phyloP scores from a whole-genome alignment of 2,888 invertebrate species.

The Netelia fuscicornis region DNA sequence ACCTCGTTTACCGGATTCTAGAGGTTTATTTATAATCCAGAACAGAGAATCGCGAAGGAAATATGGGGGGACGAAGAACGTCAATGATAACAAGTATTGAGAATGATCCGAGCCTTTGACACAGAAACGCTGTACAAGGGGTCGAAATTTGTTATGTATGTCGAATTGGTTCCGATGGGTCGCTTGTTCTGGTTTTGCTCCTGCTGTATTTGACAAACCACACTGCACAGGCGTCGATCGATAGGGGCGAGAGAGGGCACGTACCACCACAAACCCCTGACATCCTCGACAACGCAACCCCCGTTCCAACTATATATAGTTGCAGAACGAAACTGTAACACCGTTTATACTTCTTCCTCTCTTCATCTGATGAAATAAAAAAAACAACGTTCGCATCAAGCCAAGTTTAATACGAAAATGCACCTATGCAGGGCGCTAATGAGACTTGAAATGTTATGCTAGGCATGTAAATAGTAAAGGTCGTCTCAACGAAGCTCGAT shows the following conservation, averaged over 20 bases:
- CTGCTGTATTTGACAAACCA: slow-evolving; percentile 67
- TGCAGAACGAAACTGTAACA: background rate
- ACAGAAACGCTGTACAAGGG: slow-evolving; percentile 76
- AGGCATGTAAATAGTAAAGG: too few relatives aligned
- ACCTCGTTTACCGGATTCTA: slow-evolving; percentile 21
- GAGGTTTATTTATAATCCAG: background rate
- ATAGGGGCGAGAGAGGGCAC: slow-evolving; percentile 75
- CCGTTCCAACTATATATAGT: background rate
- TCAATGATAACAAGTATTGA: slow-evolving; percentile 2
- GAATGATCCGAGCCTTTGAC: slow-evolving; percentile 81
- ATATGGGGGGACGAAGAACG: background rate
- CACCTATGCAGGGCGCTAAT: too few relatives aligned
- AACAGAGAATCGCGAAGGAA: background rate
- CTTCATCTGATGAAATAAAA: too few relatives aligned
- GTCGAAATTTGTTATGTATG: slow-evolving; percentile 62
- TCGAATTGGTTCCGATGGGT: slow-evolving; percentile 74
- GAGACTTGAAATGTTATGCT: too few relatives aligned
- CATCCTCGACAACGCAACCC: background rate
- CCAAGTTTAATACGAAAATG: too few relatives aligned
- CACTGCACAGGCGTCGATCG: slow-evolving; percentile 82
- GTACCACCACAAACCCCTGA: slow-evolving; percentile 34
- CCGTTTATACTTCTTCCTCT: background rate
- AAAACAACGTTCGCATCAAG: too few relatives aligned
- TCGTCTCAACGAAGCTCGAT: too few relatives aligned
- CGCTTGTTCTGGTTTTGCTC: slow-evolving; percentile 68